Conservation (phyloP, 92 coral and sea anemone genomes). For the Palythoa heliodiscus region DNA sequence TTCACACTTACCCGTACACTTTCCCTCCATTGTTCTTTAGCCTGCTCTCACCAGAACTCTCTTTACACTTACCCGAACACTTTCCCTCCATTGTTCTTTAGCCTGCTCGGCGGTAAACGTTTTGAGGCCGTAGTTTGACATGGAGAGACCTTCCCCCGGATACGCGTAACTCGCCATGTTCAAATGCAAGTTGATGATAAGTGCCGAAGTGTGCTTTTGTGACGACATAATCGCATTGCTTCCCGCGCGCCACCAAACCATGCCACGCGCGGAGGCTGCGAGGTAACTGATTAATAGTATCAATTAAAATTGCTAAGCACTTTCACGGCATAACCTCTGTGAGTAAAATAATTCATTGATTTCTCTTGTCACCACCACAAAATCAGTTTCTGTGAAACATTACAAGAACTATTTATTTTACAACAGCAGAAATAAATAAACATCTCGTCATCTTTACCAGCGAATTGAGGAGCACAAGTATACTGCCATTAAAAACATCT, state of each 20-base stretch:
- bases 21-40: conserved; percentile 96
- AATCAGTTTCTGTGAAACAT: too few relatives aligned
- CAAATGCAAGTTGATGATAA: neutral
- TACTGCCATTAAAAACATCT: too few relatives aligned
- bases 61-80: conserved; percentile 61
- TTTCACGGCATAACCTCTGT: too few relatives aligned
- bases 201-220: neutral
- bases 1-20: conserved; percentile 63
- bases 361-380: too few relatives aligned
- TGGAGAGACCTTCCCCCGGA: conserved; percentile 57
- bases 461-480: too few relatives aligned
- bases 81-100: conserved; percentile 96
- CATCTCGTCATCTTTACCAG: too few relatives aligned
- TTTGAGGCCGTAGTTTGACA: conserved; percentile 85
- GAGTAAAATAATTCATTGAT: too few relatives aligned
- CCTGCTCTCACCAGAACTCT: neutral
- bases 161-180: conserved; percentile 24
- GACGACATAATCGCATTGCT: neutral
- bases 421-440: too few relatives aligned
- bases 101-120: conserved; percentile 83
- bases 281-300: neutral
- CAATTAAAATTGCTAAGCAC: too few relatives aligned
- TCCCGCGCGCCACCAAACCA: too few relatives aligned
- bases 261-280: neutral
- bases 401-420: too few relatives aligned